These are phyloP conservation scores for Varanus salvator DNA, from an alignment of 2,113 vertebrate species.

Conservation along the genomic window DNA sequence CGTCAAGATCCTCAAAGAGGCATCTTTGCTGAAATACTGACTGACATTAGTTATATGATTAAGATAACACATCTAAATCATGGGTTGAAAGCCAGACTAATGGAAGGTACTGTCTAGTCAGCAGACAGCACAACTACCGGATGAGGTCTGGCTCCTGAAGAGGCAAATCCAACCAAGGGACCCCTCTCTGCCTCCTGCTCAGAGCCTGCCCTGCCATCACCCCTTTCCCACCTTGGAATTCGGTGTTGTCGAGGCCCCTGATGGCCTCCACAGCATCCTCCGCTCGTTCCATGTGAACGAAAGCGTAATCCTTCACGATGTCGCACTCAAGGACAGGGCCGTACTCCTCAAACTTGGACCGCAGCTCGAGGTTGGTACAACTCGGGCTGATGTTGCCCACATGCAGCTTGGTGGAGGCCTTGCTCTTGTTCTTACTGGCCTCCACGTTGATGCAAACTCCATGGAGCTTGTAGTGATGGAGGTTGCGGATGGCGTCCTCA, in stretches of 20 bases:
- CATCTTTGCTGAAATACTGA: not conserved
- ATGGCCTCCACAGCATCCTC: slow-evolving; percentile 97
- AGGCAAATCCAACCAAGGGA: not conserved
- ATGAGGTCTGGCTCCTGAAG: not conserved
- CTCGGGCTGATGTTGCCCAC: slow-evolving; percentile 90
- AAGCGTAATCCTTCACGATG: slow-evolving; percentile 97
- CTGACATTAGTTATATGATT: too few relatives aligned
- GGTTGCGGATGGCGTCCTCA: slow-evolving; percentile 91
- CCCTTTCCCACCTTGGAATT: slow-evolving; percentile 90
- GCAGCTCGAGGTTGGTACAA: slow-evolving; percentile 93
- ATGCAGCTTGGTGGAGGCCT: slow-evolving; percentile 92
- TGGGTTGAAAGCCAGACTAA: not conserved
- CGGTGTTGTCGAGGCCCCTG: slow-evolving; percentile 90
- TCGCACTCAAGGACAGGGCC: slow-evolving; percentile 93
- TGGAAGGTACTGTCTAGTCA: not conserved
- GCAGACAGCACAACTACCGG: not conserved
- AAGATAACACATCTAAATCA: too few relatives aligned
- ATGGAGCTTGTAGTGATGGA: slow-evolving; percentile 94
- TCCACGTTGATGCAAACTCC: slow-evolving; percentile 95
- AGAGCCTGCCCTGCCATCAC: not conserved
- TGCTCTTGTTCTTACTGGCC: slow-evolving; percentile 91
- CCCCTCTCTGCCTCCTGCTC: not conserved
- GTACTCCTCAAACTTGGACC: slow-evolving; percentile 94
- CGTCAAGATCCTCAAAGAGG: not conserved
- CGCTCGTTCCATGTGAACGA: slow-evolving; percentile 96